Evolutionary conservation across 2,797 vertebrate species (phyloP), one percentile per base, ranked within the genome.

Genomic region (Ataeniobius toweri): DNA sequence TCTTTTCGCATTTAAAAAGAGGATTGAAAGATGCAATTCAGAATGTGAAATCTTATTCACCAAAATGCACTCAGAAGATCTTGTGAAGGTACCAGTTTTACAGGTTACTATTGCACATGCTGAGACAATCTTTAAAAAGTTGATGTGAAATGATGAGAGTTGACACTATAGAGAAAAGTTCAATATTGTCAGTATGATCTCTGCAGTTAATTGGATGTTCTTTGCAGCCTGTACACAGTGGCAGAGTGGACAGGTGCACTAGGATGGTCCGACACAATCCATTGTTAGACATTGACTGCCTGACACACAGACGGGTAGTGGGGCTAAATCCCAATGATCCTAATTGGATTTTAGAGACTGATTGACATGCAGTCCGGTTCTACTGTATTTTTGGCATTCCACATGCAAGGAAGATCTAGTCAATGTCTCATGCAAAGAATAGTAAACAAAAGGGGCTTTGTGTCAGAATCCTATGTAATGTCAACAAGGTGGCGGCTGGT

Each of bases 181-280:
- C 76, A 86, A 83, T 90, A 88, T 89, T 80, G 83, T 79, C 85
- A 51, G 80, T 76, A 82, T 86, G 87, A 91, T 89, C 77, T 73
- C 75, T 72, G 59, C 71, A 74, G 78, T 87, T 91, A 93, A 93
- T 93, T 90, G 91, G 88, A 90, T 90, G 88, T 88, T 88, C 85
- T 80, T 86, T 83, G 77, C 55, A 82, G 83, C 70, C 44, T n/a
- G 76, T 83, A 65, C 12, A n/a, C n/a, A 9, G 80, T 71, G 82
- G 79, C 83, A 67, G 76, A 36, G 82, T 67, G 82, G 89, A 90
- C 88, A 91, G 86, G 89, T 90, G 89, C 44, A 44, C 63, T 0
- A 80, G 87, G 79, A 88, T 61, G 74, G 79, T 87, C 77, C 69
- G n/a, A 84, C 77, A 72, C 85, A 88, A 88, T 90, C 90, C 83